Evolutionary conservation across 2,797 vertebrate species (phyloP), one percentile per base, ranked within the genome.

Genomic region (Allenopithecus nigroviridis): DNA sequence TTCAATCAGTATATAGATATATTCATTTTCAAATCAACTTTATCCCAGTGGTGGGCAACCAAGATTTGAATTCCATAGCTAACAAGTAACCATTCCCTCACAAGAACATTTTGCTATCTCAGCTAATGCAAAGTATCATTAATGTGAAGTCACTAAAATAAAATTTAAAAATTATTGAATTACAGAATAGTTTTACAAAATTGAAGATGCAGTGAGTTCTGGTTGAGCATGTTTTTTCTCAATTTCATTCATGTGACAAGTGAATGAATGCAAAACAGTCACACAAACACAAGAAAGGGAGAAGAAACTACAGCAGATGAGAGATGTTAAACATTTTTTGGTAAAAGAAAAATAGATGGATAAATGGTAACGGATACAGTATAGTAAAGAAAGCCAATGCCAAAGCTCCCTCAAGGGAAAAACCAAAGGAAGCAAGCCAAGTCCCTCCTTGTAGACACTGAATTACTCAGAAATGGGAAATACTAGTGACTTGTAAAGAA

Each of bases 41-140:
- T 75, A 21, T 84, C 24, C 59, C 74, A 68, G 5, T 21, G 8
- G 39, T 74, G 22, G 13, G 81, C 85, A 88, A 24, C 78, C 39
- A 61, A 68, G 4, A 81, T 55, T 57, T 91, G 64, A 83, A 93
- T 94, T 74, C 39, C 26, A 26, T 21, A 85, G 9, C 17, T 21
- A 96, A 11, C 7, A n/a, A 75, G n/a, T 64, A 91, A 90, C 61
- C 41, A 94, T 94, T 91, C 74, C 48, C 46, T 87, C 55, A 91
- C 33, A 86, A 39, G 74, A 93, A 91, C 3, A 55, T 48, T 81
- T 64, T 75, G 30, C 64, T 43, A 19, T 72, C 46, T 81, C 21
- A n/a, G 59, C 11, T 91, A 87, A 87, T 16, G 22, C 57, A 81
- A 75, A 39, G 3, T 28, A 8, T 85, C 55, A 57, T 81, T 55